Base-by-base conservation (phyloP, 2,113 vertebrate species). In the Petrocephalus zakoni region DNA sequence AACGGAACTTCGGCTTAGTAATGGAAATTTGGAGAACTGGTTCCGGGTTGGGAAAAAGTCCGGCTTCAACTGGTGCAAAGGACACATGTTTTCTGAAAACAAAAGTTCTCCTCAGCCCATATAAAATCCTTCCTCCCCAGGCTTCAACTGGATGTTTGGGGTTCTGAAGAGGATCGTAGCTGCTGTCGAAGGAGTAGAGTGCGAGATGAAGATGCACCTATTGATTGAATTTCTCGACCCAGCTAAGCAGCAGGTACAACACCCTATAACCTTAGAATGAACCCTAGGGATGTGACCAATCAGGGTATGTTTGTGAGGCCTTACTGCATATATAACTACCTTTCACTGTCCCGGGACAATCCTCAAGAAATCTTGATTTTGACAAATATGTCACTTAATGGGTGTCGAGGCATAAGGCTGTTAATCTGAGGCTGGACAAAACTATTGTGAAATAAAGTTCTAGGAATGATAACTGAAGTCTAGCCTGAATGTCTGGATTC, bases 131-230 rank as follows among this genome's bases (percentile, higher is more conserved):
- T 34, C 42, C 25, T 15, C 15, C 42, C 46, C 86, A 94, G 94
- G 94, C 37, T 95, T 94, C 83, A 95, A 94, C 91, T 95, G 94
- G 94, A 94, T 94, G 92, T 89, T 93, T 1, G 94, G 91, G 0
- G 91, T 94, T n/a, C 0, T 94, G 87, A 92, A 5, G 89, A 93
- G 93, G 88, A 91, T 94, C 61, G 91, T 93, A 0, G 46, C 87
- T 0, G 92, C 89, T 0, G 93, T 90, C 15, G 6, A 91, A 88
- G 4, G 19, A 0, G 92, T 5, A 11, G 37, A 42, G 29, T 21
- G 21, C 29, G 49, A 93, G 2, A 46, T 52, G 52, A 92, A 4
- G 55, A 52, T 53, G 22, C 90, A 91, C 0, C 93, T 93, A 0
- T 72, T 95, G 22, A 92, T 95, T 0, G 94, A 95, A 91, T 94